Evolutionary conservation across 2,888 invertebrate genomes (phyloP).

Genomic region (Andrena praecox): DNA sequence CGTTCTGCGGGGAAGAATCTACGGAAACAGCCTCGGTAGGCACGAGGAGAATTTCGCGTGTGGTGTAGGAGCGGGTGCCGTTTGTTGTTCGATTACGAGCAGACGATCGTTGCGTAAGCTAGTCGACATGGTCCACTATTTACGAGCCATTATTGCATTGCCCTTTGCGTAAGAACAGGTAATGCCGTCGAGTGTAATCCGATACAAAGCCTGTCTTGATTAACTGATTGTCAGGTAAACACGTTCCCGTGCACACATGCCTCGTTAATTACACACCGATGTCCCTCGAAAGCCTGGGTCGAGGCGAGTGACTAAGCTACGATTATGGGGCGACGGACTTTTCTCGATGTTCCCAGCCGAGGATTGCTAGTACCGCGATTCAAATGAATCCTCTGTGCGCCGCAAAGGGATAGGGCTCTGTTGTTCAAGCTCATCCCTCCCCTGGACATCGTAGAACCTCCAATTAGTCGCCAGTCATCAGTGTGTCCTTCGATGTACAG

Average conservation of each 20-base stretch:
- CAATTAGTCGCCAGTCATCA: not conserved
- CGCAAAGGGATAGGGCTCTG: not conserved
- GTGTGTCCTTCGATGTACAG: not conserved
- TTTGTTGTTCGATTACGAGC: slow-evolving; percentile 7
- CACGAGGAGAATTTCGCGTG: not conserved
- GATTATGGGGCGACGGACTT: slow-evolving; percentile 16
- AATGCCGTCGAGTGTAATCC: slow-evolving; percentile 46
- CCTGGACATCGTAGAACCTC: not conserved
- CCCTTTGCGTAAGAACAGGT: slow-evolving; percentile 46
- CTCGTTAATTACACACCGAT: slow-evolving; percentile 41
- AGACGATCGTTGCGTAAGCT: slow-evolving; percentile 37
- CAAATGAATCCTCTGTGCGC: not conserved
- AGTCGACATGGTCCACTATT: not conserved
- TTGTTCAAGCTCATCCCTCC: not conserved
- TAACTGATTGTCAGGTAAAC: slow-evolving; percentile 56
- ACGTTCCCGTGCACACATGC: slow-evolving; percentile 1
- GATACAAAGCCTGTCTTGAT: slow-evolving; percentile 47
- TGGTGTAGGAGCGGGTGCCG: not conserved
- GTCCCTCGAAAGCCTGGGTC: not conserved
- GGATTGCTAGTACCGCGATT: not conserved
- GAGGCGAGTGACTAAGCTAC: slow-evolving; percentile 11
- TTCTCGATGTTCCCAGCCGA: not conserved
- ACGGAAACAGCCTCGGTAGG: not conserved
- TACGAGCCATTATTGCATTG: slow-evolving; percentile 33
- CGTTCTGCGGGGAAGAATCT: not conserved